These are phyloP conservation scores for Lasius fuliginosus DNA, from an alignment of 2,888 invertebrate species.

Conservation along the genomic window DNA sequence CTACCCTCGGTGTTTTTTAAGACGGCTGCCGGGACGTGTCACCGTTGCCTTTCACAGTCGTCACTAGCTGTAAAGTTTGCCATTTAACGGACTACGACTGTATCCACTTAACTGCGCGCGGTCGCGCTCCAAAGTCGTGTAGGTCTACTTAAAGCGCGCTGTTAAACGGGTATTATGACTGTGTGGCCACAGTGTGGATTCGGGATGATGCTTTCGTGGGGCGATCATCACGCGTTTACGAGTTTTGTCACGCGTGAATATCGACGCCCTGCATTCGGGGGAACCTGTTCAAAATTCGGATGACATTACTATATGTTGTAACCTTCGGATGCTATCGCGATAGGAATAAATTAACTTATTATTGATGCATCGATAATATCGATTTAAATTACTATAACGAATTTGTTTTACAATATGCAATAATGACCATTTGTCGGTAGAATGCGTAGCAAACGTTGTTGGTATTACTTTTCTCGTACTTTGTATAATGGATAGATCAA, in stretches of 20 bases:
- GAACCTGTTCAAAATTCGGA: not conserved
- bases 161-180: constrained; percentile 44
- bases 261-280: not conserved
- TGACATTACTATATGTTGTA: not conserved
- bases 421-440: not conserved
- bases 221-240: not conserved
- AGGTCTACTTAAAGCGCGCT: constrained; percentile 30
- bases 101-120: constrained; percentile 70
- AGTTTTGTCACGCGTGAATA: constrained; percentile 9
- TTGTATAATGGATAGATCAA: not conserved
- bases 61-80: constrained; percentile 70
- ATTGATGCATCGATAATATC: not conserved
- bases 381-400: not conserved
- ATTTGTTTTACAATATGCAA: not conserved
- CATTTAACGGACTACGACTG: constrained; percentile 74
- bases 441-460: not conserved
- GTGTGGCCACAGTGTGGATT: not conserved
- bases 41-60: constrained; percentile 74
- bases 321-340: too few relatives aligned
- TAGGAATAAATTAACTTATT: constrained; percentile 11
- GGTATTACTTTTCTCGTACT: not conserved
- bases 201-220: constrained; percentile 4
- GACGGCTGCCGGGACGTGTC: constrained; percentile 70
- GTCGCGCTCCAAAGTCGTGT: constrained; percentile 15
- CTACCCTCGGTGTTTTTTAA: constrained; percentile 64